Evolutionary conservation across 2,797 vertebrate genomes (phyloP).

Genomic region (Gymnoscopelus microlampas): DNA sequence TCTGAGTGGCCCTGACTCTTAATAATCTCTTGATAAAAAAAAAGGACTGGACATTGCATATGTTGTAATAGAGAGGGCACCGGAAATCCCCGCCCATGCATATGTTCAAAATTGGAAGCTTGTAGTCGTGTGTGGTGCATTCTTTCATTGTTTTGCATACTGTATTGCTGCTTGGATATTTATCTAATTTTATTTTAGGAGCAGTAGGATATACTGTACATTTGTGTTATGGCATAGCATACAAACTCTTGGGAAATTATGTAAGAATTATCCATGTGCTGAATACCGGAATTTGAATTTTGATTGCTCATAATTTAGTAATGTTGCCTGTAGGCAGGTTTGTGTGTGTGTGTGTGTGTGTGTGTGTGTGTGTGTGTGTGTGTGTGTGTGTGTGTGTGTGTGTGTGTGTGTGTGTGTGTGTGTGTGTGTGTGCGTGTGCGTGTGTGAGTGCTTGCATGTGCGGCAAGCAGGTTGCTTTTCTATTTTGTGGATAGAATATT

Average conservation of each 20-base stretch:
- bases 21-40: not conserved
- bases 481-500: slow-evolving; percentile 44
- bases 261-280: slow-evolving; percentile 11
- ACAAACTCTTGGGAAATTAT: slow-evolving; percentile 35
- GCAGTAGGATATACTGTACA: slow-evolving; percentile 4
- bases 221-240: not conserved
- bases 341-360: slow-evolving; percentile 9
- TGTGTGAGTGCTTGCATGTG: not conserved
- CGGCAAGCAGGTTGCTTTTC: slow-evolving; percentile 31
- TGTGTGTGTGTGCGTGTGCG: not conserved
- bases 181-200: slow-evolving; percentile 19
- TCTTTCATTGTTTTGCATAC: slow-evolving; percentile 16
- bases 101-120: no score
- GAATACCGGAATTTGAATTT: slow-evolving; percentile 19
- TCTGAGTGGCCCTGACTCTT: slow-evolving; percentile 33
- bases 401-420: slow-evolving; percentile 11
- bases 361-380: slow-evolving; percentile 15
- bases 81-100: no score
- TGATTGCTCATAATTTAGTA: slow-evolving; percentile 41
- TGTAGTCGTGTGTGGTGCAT: not conserved
- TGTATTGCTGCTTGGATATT: slow-evolving; percentile 17
- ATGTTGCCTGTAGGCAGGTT: slow-evolving; percentile 4
- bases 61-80: no score
- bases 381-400: not conserved
- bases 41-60: slow-evolving; percentile 8